A percentile compares a stretch with the other conserved stretches of the same genome.
These are phyloP conservation scores for Stichodactyla helianthus DNA, from an alignment of 64 coral and sea anemone genomes.

Conservation along the genomic window DNA sequence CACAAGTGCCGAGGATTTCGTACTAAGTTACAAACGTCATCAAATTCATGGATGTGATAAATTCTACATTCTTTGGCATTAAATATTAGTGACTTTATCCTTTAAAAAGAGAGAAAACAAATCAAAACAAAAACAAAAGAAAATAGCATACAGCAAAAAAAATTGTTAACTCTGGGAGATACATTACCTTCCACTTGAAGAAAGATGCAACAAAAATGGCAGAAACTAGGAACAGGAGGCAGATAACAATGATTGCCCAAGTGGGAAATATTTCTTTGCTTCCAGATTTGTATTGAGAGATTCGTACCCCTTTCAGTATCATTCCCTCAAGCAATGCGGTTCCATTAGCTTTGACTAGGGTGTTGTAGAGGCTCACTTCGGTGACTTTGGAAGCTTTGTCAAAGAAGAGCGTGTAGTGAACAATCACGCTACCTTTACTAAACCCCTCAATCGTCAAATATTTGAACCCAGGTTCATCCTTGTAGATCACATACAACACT, in stretches of 20 bases:
- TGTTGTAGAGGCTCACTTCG: neutral
- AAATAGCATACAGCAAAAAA: neutral
- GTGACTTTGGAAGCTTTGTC: neutral
- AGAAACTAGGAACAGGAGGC: neutral
- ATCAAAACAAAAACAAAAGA: neutral
- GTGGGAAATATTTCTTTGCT: neutral
- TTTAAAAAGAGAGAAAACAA: too few species aligned
- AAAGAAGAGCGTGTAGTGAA: neutral
- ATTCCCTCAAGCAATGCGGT: neutral
- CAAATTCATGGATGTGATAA: too few species aligned
- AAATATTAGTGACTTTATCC: too few species aligned
- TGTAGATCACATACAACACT: neutral
- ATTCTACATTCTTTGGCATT: too few species aligned
- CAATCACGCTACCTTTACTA: neutral
- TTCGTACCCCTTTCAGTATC: neutral
- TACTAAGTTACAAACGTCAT: too few species aligned
- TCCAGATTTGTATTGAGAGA: neutral
- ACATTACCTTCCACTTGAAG: neutral
- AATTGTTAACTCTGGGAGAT: neutral
- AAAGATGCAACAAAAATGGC: neutral
- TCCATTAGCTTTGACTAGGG: neutral
- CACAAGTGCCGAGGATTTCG: too few species aligned
- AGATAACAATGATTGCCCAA: neutral
- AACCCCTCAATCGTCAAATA: neutral
- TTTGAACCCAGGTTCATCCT: neutral